A percentile compares a stretch with the other conserved stretches of the same genome.
These are phyloP conservation scores for Ceyx cyanopectus DNA, from an alignment of 2,113 vertebrate genomes.

Conservation along the genomic window DNA sequence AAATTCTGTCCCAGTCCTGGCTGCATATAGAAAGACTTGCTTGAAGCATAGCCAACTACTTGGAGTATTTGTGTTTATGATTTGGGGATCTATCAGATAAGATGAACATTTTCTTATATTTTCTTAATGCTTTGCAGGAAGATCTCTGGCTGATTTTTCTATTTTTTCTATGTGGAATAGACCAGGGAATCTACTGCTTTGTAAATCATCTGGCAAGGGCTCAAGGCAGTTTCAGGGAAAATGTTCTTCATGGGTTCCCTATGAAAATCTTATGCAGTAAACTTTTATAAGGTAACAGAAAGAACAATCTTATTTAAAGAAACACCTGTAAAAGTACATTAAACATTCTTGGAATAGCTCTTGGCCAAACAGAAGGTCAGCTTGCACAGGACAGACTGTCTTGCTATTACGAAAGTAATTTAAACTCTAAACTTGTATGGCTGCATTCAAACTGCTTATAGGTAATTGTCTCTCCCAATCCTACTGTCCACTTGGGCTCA, in stretches of 20 bases:
- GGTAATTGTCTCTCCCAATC: background rate
- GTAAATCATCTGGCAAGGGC: background rate
- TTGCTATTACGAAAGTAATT: rapidly evolving
- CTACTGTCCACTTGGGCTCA: background rate
- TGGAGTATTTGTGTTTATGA: background rate
- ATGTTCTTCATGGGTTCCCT: background rate
- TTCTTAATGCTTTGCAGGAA: background rate
- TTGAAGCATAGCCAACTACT: background rate
- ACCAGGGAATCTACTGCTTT: background rate
- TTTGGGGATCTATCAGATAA: background rate
- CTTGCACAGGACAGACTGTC: background rate
- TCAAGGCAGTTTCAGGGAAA: background rate
- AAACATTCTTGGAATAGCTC: background rate
- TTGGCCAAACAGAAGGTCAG: background rate
- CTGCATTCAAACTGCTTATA: background rate
- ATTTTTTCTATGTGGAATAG: background rate
- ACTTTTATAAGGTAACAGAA: background rate
- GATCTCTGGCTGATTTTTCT: background rate
- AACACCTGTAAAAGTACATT: background rate
- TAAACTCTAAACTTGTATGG: background rate
- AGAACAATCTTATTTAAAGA: background rate
- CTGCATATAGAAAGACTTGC: background rate
- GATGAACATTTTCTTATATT: background rate
- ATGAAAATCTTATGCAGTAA: background rate
- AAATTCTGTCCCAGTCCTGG: slow-evolving; percentile 13